Conservation (phyloP, 2,888 invertebrate genomes). For the Cylindroiulus punctatus region DNA sequence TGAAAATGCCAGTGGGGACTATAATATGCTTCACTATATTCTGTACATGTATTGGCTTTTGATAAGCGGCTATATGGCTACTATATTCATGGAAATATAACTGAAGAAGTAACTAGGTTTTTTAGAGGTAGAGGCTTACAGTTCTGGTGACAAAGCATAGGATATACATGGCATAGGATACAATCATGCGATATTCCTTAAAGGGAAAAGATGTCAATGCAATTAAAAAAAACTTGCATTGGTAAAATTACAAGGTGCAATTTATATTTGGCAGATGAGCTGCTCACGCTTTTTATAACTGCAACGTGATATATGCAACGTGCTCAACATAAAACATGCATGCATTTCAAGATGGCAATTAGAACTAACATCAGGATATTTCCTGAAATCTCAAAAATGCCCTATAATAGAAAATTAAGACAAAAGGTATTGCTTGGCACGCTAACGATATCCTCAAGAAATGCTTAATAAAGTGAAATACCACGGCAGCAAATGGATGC, state of each 20-base stretch:
- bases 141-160: neutral
- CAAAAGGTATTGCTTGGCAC: neutral
- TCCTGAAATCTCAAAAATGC: neutral
- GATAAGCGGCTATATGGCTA: slow-evolving; percentile 13
- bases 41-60: slow-evolving; percentile 5
- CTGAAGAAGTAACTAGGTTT: neutral
- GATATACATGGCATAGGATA: too few species aligned
- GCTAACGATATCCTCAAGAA: neutral
- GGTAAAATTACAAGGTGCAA: too few species aligned
- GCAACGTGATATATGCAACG: too few species aligned
- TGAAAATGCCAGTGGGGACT: slow-evolving; percentile 3
- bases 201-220: neutral
- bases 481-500: neutral
- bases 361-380: neutral
- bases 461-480: slow-evolving; percentile 2
- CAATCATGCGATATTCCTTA: too few species aligned
- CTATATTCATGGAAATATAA: neutral
- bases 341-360: neutral
- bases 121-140: neutral
- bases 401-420: neutral
- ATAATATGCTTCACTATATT: neutral
- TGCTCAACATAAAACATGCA: too few species aligned
- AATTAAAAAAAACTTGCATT: too few species aligned
- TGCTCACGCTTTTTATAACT: too few species aligned
- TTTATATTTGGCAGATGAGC: too few species aligned